Conservation (phyloP, 2,113 vertebrate genomes). For the Pachycephala philippinensis region DNA sequence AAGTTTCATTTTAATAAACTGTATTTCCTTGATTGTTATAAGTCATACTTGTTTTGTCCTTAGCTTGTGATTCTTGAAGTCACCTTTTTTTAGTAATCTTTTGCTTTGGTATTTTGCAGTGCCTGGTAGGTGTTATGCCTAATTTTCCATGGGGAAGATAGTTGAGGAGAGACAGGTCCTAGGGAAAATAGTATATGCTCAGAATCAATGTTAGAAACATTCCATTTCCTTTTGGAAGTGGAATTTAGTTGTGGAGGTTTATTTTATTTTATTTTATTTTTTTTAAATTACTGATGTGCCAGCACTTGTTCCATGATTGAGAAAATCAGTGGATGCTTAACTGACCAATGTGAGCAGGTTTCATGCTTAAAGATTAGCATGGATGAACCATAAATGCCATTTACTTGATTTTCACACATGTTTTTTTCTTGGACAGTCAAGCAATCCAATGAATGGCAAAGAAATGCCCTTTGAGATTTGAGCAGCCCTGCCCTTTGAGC, state of each 20-base stretch:
- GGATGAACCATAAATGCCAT: background rate
- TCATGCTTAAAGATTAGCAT: background rate
- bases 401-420: background rate
- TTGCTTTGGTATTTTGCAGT: background rate
- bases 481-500: background rate
- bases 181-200: background rate
- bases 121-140: background rate
- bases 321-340: background rate
- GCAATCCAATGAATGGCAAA: background rate
- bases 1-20: background rate
- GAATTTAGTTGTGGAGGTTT: background rate
- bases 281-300: background rate
- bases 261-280: no score
- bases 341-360: background rate
- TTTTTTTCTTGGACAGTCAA: background rate
- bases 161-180: background rate
- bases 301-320: background rate
- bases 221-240: fast-evolving
- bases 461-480: background rate
- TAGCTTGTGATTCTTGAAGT: background rate
- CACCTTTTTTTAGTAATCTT: background rate
- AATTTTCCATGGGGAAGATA: background rate
- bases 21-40: background rate
- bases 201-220: background rate
- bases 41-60: background rate